Evolutionary conservation across 2,888 invertebrate species (phyloP), one percentile per base, ranked within the genome.

Genomic region (Dicranocentrus wangi): DNA sequence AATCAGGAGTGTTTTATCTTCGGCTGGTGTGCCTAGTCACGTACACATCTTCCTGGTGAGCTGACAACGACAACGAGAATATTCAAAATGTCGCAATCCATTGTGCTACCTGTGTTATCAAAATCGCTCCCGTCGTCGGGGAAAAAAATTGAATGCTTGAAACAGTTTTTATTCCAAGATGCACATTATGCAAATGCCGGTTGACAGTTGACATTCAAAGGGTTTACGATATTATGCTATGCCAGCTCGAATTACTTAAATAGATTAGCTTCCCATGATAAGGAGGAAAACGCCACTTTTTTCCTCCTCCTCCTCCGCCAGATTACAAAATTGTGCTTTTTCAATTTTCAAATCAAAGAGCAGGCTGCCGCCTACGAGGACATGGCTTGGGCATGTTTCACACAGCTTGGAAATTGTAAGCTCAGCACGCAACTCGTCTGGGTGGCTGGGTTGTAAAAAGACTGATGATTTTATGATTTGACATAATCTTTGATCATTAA

Each of bases 391-490:
- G 61, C 63, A 53, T 61, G 70, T 70, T 32, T 32, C 32, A n/a
- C n/a, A n/a, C n/a, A n/a, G n/a, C n/a, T n/a, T n/a, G n/a, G n/a
- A n/a, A n/a, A n/a, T n/a, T n/a, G n/a, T 8, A 58, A 21, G 25
- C 23, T 23, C 39, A 66, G 32, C 63, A 70, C 53, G 61, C 69
- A 66, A 79, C 27, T 17, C 28, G 28, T 71, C 71, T 79, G 79
- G 79, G 79, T 79, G 79, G 79, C 79, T 79, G 43, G 19, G 63
- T 43, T 63, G 68, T 58, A 66, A 79, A 66, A 79, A 71, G 79
- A 79, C 79, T 79, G 79, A 79, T 79, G 79, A 72, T 79, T 79
- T 79, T 71, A 79, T 79, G 71, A 79, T 79, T 79, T 79, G 71
- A 79, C 79, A 69, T 79, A 79, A 79, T 79, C 79, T 79, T 79